Evolutionary conservation across 2,888 invertebrate genomes (phyloP).

Genomic region (Phaedon cochleariae): DNA sequence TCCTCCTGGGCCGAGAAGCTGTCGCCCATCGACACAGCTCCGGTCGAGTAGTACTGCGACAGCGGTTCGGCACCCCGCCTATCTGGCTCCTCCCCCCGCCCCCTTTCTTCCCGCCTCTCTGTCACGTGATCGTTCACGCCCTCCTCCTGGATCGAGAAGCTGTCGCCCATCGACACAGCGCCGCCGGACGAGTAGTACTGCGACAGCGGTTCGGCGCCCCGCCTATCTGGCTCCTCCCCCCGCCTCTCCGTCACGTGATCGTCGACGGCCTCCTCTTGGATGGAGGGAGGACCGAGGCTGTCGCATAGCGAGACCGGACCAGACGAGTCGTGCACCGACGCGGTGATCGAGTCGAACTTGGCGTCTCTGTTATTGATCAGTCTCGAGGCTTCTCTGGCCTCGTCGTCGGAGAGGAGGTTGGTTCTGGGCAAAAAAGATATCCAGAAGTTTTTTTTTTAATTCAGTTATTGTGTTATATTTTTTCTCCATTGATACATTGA

Average conservation of each 20-base stretch:
- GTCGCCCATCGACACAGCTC: no score
- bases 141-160: constrained; percentile 28
- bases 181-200: no score
- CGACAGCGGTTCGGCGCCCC: no score
- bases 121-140: no score
- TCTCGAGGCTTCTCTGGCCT: constrained; percentile 88
- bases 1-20: no score
- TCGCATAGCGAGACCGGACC: constrained; percentile 59
- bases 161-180: constrained; percentile 9
- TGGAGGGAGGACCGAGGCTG: constrained; percentile 57
- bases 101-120: no score
- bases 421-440: constrained; percentile 64
- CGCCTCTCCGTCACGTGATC: constrained; percentile 34
- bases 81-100: no score
- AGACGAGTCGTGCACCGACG: constrained; percentile 62
- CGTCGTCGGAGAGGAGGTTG: constrained; percentile 87
- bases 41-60: no score
- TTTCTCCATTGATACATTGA: no score
- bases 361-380: constrained; percentile 71
- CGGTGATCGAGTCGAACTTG: constrained; percentile 62
- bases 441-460: not conserved
- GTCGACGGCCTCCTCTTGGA: constrained; percentile 56
- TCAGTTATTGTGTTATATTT: no score
- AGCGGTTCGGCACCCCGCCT: no score
- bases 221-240: no score